Base-by-base conservation (phyloP, 2,797 vertebrate genomes). In the Nannoperca obscura region DNA sequence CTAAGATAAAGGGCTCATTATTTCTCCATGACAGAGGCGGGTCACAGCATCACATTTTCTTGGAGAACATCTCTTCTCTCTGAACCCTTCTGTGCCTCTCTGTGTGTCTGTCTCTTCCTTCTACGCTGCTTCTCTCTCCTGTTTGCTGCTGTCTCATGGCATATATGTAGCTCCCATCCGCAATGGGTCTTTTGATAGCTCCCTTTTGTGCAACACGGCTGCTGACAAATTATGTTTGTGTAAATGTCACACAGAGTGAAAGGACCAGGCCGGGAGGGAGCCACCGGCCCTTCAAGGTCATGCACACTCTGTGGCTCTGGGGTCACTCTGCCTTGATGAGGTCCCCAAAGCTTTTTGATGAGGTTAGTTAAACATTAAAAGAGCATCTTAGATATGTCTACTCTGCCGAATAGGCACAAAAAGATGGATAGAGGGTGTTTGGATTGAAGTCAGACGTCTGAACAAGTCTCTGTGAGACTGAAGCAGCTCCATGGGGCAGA, bases 1-100 rank as follows among this genome's bases (percentile, higher is more conserved):
- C 89, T 84, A 80, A 88, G 89, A 93, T 93, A 92, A 93, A 92
- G 87, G 71, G 66, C 90, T 93, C 92, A 90, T 94, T 94, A 93
- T 91, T 91, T 92, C 83, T 71, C 89, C 10, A 74, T 83, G 90
- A 91, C 88, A 86, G 82, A 80, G 90, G 86, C 57, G 65, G 91
- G 90, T 90, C 88, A 86, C 42, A 9, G 17, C 20, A 66, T 82
- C 69, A 80, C 84, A 88, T 89, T 86, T 83, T 60, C 80, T 40
- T 40, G 44, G 71, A 74, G 80, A 82, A 88, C 76, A 83, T 82
- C 84, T 81, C 69, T 40, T 38, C 36, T 57, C 63, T 60, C 61
- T 15, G 61, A 85, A 75, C 77, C 55, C 22, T 20, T 79, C 85
- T 66, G 42, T 22, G 22, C 80, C 81, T 59, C 50, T 34, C 71